Conservation (phyloP, 2,797 vertebrate genomes). For the Odontamblyopus rebecca region DNA sequence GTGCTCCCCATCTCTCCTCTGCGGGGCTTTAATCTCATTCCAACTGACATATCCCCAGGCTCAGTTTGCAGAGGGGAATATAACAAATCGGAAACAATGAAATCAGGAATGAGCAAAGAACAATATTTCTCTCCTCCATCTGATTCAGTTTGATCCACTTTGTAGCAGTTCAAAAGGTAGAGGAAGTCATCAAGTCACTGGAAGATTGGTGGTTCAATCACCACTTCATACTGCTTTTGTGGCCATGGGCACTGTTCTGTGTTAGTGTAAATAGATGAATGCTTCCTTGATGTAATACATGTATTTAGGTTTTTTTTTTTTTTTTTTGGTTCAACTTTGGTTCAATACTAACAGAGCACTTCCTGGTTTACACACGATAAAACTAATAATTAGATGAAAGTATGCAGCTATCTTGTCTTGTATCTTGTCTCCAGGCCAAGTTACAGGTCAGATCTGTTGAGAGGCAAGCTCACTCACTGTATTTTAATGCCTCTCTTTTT, state of each 20-base stretch:
- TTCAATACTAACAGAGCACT: background rate
- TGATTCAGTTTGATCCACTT: slow-evolving; percentile 42
- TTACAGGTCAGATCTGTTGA: no score
- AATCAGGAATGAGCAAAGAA: slow-evolving; percentile 71
- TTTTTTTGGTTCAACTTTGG: background rate
- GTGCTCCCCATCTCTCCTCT: slow-evolving; percentile 62
- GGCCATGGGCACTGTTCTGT: background rate
- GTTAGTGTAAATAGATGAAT: background rate
- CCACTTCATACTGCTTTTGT: background rate
- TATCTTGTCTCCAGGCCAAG: no score
- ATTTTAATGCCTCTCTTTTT: no score
- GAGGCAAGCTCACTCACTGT: no score
- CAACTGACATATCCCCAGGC: slow-evolving; percentile 74
- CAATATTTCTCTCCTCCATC: slow-evolving; percentile 40
- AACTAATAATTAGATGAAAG: no score
- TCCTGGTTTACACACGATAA: no score
- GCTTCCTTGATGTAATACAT: background rate
- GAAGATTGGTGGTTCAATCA: slow-evolving; percentile 6
- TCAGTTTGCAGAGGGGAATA: slow-evolving; percentile 37
- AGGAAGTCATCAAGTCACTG: slow-evolving; percentile 7
- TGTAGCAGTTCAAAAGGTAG: background rate
- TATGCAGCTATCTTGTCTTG: no score
- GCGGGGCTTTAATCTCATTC: slow-evolving; percentile 82
- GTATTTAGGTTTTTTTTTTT: background rate
- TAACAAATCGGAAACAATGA: slow-evolving; percentile 62